Evolutionary conservation across 2,888 invertebrate genomes (phyloP).

Genomic region (Harpagoxenus sublaevis): DNA sequence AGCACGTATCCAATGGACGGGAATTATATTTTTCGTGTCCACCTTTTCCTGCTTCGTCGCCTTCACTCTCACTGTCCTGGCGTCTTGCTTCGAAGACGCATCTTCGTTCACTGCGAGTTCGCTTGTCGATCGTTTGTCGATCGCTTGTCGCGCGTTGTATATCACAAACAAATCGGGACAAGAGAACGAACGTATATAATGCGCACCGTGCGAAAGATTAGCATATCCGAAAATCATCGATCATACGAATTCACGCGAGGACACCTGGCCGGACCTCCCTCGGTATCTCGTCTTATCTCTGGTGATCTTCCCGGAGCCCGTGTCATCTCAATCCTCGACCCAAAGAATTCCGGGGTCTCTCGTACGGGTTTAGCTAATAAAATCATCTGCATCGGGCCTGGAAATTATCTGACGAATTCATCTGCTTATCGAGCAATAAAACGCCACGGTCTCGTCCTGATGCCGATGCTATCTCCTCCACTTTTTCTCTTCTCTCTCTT

Average conservation of each 20-base stretch:
- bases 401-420: constrained; percentile 85
- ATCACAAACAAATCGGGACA: neutral
- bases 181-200: neutral
- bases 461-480: constrained; percentile 81
- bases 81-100: neutral
- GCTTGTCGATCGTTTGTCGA: neutral
- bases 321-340: constrained; percentile 78
- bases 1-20: constrained; percentile 58
- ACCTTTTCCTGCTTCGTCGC: constrained; percentile 32
- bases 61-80: constrained; percentile 12
- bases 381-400: constrained; percentile 79
- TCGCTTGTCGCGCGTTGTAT: neutral
- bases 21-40: constrained; percentile 72
- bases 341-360: constrained; percentile 69
- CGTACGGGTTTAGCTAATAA: constrained; percentile 77
- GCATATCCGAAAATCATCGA: constrained; percentile 77
- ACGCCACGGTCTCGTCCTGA: constrained; percentile 67
- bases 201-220: constrained; percentile 2
- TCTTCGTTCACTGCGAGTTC: neutral
- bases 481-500: constrained; percentile 59
- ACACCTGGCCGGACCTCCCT: constrained; percentile 69
- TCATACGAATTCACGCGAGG: constrained; percentile 75
- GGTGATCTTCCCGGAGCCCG: constrained; percentile 77
- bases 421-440: constrained; percentile 85
- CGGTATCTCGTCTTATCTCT: constrained; percentile 65